These are phyloP conservation scores for Bombus superbus DNA, from an alignment of 1,140 invertebrate species.

Conservation along the genomic window DNA sequence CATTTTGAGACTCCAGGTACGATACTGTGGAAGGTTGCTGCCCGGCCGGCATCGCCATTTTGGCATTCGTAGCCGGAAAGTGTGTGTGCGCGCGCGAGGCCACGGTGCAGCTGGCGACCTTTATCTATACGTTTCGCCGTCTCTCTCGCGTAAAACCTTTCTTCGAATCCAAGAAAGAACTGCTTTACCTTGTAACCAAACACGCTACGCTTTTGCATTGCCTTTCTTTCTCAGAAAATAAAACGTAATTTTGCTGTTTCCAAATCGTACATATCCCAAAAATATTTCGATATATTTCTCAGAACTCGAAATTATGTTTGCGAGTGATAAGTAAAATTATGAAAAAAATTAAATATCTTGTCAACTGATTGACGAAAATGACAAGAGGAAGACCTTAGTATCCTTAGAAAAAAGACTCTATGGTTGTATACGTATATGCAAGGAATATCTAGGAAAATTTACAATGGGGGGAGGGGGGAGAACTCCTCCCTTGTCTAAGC, in stretches of 20 bases:
- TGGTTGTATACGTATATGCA: not conserved
- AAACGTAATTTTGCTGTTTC: not conserved
- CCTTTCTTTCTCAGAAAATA: not conserved
- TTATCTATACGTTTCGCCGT: constrained; percentile 62
- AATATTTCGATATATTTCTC: not conserved
- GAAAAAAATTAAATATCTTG: not conserved
- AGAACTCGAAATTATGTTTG: not conserved
- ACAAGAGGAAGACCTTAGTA: not conserved
- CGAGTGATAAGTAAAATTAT: not conserved
- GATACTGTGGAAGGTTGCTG: constrained; percentile 74
- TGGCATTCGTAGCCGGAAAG: constrained; percentile 79
- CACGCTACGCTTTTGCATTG: not conserved
- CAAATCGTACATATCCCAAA: not conserved
- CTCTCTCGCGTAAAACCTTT: constrained; percentile 37
- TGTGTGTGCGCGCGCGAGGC: constrained; percentile 65
- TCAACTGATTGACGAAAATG: not conserved
- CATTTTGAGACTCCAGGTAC: constrained; percentile 53
- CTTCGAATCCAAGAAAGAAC: constrained; percentile 23
- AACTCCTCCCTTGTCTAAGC: not conserved
- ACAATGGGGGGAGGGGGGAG: too few relatives aligned
- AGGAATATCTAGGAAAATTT: not conserved
- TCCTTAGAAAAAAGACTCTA: not conserved
- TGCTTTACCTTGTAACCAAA: not conserved
- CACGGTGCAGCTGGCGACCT: constrained; percentile 72
- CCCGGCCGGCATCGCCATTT: constrained; percentile 80